Conservation (phyloP, 2,113 vertebrate species). For the Sylvia atricapilla region DNA sequence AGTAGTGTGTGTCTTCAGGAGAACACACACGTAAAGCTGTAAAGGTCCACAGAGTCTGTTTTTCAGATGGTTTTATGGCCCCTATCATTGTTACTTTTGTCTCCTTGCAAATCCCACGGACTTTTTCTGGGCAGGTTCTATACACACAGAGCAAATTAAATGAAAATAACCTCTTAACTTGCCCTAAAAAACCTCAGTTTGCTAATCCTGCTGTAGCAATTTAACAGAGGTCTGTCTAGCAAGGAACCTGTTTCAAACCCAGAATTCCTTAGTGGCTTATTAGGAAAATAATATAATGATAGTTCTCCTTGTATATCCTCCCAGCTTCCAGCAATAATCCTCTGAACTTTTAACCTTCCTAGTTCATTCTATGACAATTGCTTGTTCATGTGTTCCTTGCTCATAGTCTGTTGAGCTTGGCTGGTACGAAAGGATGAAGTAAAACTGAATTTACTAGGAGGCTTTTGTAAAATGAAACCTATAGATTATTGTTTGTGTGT, state of each 20-base stretch:
- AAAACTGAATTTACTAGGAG: background rate
- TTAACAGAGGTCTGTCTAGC: background rate
- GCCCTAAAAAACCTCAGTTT: background rate
- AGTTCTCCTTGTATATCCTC: background rate
- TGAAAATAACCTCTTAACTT: background rate
- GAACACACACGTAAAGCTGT: background rate
- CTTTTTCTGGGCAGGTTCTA: background rate
- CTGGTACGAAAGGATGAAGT: background rate
- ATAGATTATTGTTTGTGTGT: conserved; percentile 23
- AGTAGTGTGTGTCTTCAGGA: background rate
- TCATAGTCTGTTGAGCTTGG: conserved; percentile 3
- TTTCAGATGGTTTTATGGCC: background rate
- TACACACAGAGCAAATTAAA: background rate
- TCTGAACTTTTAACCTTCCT: conserved; percentile 61
- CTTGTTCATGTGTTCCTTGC: conserved; percentile 6
- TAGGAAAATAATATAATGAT: conserved; percentile 3
- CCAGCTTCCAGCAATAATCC: conserved; percentile 36
- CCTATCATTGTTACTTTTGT: background rate
- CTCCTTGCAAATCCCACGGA: background rate
- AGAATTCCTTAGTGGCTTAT: background rate
- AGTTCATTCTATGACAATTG: background rate
- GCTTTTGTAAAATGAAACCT: conserved; percentile 4
- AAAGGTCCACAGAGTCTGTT: background rate
- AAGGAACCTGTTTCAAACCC: background rate
- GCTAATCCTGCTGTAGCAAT: background rate